Evolutionary conservation across 2,888 invertebrate genomes (phyloP).

Genomic region (Copidosoma aretas): DNA sequence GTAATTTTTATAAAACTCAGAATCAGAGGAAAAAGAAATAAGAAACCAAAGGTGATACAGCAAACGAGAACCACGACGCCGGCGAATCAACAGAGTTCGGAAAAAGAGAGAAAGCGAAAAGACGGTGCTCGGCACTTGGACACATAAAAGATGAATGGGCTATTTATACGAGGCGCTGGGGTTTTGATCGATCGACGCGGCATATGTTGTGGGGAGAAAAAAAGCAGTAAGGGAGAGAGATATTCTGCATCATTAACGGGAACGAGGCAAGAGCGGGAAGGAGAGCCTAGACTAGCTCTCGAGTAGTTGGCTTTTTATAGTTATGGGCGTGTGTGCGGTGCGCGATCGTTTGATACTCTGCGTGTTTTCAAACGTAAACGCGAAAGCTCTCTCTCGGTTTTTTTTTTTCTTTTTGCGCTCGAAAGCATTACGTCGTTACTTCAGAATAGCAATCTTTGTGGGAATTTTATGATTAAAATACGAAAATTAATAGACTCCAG

Average conservation of each 20-base stretch:
- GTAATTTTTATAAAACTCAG: constrained; percentile 12
- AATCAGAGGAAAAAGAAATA: constrained; percentile 21
- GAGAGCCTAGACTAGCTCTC: background rate
- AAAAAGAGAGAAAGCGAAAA: background rate
- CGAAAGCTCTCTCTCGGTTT: background rate
- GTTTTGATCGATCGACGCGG: constrained; percentile 24
- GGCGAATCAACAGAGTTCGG: background rate
- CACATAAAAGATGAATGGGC: constrained; percentile 25
- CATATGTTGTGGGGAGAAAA: too few species aligned
- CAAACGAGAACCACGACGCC: background rate
- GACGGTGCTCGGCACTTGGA: background rate
- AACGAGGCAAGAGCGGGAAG: constrained; percentile 7
- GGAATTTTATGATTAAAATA: too few species aligned
- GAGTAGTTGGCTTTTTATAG: background rate
- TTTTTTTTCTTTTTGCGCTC: too few species aligned
- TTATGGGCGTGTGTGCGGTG: background rate
- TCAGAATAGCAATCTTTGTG: too few species aligned
- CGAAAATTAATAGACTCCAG: too few species aligned
- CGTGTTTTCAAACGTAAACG: background rate
- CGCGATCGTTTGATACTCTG: background rate
- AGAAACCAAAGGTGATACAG: constrained; percentile 14
- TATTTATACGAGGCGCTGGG: constrained; percentile 17
- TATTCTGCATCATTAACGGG: constrained; percentile 29
- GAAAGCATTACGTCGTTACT: too few species aligned
- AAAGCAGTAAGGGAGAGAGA: too few species aligned